Conservation (phyloP, 2,888 invertebrate species). For the Malthinus seriepunctatus region DNA sequence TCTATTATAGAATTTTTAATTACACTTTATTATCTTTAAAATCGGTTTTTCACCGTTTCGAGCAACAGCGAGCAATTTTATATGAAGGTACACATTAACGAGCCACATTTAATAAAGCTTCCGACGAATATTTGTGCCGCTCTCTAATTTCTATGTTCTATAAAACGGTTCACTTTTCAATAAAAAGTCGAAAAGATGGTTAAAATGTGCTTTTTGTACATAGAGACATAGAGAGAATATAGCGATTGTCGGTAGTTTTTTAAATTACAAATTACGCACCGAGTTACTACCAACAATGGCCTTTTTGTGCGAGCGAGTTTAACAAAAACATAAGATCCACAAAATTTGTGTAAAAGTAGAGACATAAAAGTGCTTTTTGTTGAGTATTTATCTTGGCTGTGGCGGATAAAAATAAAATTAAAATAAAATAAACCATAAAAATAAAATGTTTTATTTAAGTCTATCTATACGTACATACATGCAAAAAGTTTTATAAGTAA, state of each 20-base stretch:
- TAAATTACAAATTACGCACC: no score
- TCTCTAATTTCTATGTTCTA: neutral
- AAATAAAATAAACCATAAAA: slow-evolving; percentile 31
- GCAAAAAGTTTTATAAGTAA: slow-evolving; percentile 36
- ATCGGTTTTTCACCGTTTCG: no score
- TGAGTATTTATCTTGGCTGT: neutral
- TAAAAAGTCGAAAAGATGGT: no score
- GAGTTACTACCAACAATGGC: no score
- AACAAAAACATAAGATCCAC: neutral
- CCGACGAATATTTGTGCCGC: neutral
- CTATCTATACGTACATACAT: slow-evolving; percentile 38
- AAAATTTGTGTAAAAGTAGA: neutral
- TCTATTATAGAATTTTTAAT: slow-evolving; percentile 9
- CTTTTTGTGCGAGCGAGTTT: neutral
- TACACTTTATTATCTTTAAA: no score
- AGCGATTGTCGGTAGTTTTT: no score
- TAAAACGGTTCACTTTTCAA: neutral
- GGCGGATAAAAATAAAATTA: neutral
- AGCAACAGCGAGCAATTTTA: no score
- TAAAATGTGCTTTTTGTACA: no score
- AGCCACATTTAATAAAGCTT: neutral
- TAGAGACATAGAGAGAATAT: no score
- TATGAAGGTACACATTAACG: neutral
- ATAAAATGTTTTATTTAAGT: slow-evolving; percentile 39
- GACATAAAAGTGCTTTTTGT: neutral